Evolutionary conservation across 2,797 vertebrate species (phyloP), one percentile per base, ranked within the genome.

Genomic region (Oreonectes daqikongensis): DNA sequence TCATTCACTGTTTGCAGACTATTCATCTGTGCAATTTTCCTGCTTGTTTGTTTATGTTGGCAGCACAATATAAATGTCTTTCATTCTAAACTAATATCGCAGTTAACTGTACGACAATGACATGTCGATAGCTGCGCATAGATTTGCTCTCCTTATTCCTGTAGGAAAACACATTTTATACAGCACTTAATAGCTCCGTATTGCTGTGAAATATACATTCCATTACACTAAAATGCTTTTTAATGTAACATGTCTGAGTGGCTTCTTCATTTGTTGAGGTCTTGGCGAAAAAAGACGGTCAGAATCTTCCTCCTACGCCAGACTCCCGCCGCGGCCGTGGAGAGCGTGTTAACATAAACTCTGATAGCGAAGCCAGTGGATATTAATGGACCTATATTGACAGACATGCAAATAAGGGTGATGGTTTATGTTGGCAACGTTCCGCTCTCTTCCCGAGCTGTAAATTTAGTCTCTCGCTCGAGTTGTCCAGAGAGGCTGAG

Each of bases 341-440:
- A 71, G 69, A 71, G 46, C 60, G 32, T 64, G 60, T 66, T 77
- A 74, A 69, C 82, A 30, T 65, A 69, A 69, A 40, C 57, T 81
- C 61, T 57, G 18, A 44, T 79, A 63, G 70, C 35, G 20, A 55
- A 78, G 32, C 67, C 57, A 32, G 53, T 76, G 2, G 11, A 52
- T 78, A 79, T 72, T 84, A 84, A 80, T 72, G 78, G 26, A 50
- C 60, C 69, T 76, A n/a, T 69, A 61, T 83, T 77, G 75, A 83
- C 74, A 84, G 76, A 85, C 81, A 70, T 75, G 66, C 68, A 74
- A 75, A 83, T 76, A 80, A 55, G 78, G 83, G 64, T 15, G 68
- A 72, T 52, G 53, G 80, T 83, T 87, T 82, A 38, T 84, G 70
- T 83, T 83, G 79, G 66, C 72, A 78, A 46, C 0, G 22, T 1